Evolutionary conservation across 1,140 invertebrate species (phyloP), one percentile per base, ranked within the genome.

Genomic region (Pentalonia nigronervosa): DNA sequence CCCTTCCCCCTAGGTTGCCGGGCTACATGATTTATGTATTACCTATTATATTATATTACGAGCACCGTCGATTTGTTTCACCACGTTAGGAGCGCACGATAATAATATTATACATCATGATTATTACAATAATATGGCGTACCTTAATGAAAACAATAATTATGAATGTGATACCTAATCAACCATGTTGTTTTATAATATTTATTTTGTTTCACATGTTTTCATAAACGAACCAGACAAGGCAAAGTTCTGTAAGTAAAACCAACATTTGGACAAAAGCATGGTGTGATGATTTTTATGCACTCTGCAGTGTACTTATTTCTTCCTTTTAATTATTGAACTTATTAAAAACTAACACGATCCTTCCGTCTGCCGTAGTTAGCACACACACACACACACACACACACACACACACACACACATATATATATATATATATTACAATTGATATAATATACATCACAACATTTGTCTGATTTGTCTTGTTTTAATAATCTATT

Each of bases 191-290:
- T 76, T 41, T 45, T 84, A 9, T 84, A 84, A 30, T 83, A 41
- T 93, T 92, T 92, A 92, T 93, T 93, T 86, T 93, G 91, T 93
- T 93, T 93, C 91, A 93, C 91, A 53, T 93, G 48, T 86, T 86
- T 30, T 25, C 34, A 50, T 76, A 50, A 81, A 81, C 23, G 76
- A 47, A 93, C 36, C 91, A 93, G 91, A 93, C 91, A 25, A 93
- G 91, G 91, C 91, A 93, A 0, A 84, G 48, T 41, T 50, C 91
- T 84, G 91, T 93, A 93, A 93, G 91, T 93, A 93, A 93, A 92
- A 48, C 25, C 7, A 83, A 92, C 25, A 93, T n/a, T 23, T 34
- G 23, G 21, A 23, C 41, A 86, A 83, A 84, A 53, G 81, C 81
- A 56, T 86, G 91, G 81, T 93, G 81, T 93, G 25, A 14, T 91